Evolutionary conservation across 2,888 invertebrate species (phyloP).

Genomic region (Amphipoea lucens): DNA sequence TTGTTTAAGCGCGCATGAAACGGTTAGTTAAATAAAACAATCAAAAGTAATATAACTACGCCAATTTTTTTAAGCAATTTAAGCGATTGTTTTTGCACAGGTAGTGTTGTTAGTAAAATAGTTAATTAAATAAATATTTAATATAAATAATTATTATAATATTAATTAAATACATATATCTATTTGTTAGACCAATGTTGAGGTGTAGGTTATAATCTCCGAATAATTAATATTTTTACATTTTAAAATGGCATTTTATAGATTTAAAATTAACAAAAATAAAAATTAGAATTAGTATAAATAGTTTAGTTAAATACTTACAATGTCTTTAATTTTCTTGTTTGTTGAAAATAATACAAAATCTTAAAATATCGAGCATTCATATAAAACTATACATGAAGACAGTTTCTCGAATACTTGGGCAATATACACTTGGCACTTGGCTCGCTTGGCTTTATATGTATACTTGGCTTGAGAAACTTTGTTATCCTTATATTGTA

Average conservation of each 20-base stretch:
- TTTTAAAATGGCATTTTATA: not conserved
- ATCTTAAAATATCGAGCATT: not conserved
- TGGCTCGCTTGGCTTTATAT: too few species aligned
- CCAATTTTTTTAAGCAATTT: not conserved
- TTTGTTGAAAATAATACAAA: not conserved
- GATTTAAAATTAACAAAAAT: not conserved
- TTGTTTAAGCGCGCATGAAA: not conserved
- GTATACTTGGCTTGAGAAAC: not conserved
- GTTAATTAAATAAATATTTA: not conserved
- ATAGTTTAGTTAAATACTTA: not conserved
- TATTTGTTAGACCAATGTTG: not conserved
- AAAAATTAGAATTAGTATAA: not conserved
- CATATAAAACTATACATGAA: not conserved
- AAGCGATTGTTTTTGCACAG: not conserved
- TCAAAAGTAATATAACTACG: not conserved
- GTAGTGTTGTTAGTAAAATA: not conserved
- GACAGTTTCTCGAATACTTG: not conserved
- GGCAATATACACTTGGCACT: not conserved
- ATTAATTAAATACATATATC: not conserved
- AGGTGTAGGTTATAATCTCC: not conserved
- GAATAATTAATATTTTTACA: not conserved
- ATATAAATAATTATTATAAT: too few species aligned
- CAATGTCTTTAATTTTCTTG: not conserved
- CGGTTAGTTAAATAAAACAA: not conserved
- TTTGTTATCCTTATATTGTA: not conserved